Base-by-base conservation (phyloP, 2,113 vertebrate species). In the Notiomystis cincta region DNA sequence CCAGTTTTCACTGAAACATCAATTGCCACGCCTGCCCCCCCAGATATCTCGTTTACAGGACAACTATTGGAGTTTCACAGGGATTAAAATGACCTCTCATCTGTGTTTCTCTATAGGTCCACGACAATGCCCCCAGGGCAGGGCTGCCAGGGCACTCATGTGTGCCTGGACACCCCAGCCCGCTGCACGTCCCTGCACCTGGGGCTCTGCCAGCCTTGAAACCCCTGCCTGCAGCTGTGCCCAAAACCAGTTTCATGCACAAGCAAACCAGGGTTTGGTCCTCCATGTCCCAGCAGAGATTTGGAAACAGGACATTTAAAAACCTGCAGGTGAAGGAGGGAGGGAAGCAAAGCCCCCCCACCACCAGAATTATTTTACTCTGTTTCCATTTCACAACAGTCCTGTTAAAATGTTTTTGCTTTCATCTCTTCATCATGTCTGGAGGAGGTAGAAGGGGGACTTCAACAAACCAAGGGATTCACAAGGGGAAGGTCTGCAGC, bases 391-490 rank as follows among this genome's bases (percentile, higher is more conserved):
- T 94, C 48, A 21, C 61, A 84, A 24, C 33, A n/a, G 72, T 8
- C 48, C 33, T 13, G 9, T 21, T 61, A 30, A 5, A 50, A 31
- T 6, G 9, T 1, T 71, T 84, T 17, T 67, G 30, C 61, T 66
- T 23, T 71, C 81, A 40, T 37, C 33, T 66, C 51, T 79, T 60
- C 47, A 31, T 14, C 47, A 2, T 0, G 0, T 12, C n/a, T 0
- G 5, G 37, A 15, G 16, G 4, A 3, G 7, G 15, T 9, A 10
- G 58, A 40, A 54, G 16, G 7, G 14, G 30, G 25, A 37, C 42
- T 25, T 1, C 0, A 0, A 22, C 44, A 40, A 71, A 31, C 22
- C 25, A 30, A 24, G 65, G 37, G 24, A 19, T n/a, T n/a, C 1
- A 0, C 53, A 19, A 17, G 13, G 9, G 24, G 19, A 31, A 37